Base-by-base conservation (phyloP, 2,797 vertebrate species). In the Thripadectes ignobilis region DNA sequence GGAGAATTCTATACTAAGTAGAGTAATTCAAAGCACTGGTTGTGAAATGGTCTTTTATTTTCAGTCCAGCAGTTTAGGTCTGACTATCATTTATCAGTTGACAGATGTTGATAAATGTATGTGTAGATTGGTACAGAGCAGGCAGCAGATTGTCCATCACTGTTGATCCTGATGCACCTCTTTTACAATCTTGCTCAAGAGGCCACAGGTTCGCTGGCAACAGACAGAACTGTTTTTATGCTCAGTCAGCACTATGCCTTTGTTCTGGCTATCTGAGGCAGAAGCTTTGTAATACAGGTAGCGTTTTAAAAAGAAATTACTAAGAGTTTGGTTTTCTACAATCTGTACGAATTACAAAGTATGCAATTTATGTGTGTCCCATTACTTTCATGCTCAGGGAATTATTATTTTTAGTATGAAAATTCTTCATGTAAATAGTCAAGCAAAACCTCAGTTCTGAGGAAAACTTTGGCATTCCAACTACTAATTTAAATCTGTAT, bases 21-120 rank as follows among this genome's bases (percentile, higher is more conserved):
- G 45, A 68, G 18, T 84, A 68, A 72, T 62, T 90, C 24, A 19
- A 67, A 89, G 15, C 36, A 52, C 57, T 83, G 48, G 39, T 63
- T 86, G 61, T 14, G 27, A 49, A 92, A 59, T 43, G 6, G 2
- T 54, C 26, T 76, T 67, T 46, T 66, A 12, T 62, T 90, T 93
- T 92, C 85, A 84, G 58, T 38, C n/a, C 36, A 69, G 46, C 39
- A 36, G 54, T 84, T 80, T 41, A 59, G 45, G 69, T 82, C 36
- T 82, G 58, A 29, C 24, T 4, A 0, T 85, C 0, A 0, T 78
- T 68, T 73, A 43, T 88, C 3, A 2, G 15, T 7, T 78, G 58
- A n/a, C 62, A 88, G 58, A 51, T 75, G 19, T 21, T 74, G 73
- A 62, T 72, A 78, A 66, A 43, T 32, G 18, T 23, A 0, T 5